Evolutionary conservation across 2,113 vertebrate species (phyloP).

Genomic region (Puffinus mauretanicus): DNA sequence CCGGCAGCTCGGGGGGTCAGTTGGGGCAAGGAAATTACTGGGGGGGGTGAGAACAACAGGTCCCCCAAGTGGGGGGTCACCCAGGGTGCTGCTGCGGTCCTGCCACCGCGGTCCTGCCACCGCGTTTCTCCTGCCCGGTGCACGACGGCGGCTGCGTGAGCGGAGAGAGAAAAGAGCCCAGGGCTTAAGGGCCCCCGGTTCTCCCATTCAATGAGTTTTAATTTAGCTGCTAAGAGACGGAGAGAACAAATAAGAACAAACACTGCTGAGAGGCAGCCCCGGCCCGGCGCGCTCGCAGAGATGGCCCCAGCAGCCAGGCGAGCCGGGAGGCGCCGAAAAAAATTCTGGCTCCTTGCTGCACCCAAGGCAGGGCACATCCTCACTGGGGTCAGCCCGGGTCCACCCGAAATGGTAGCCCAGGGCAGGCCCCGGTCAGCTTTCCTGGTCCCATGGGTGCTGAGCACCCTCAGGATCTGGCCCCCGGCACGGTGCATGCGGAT

Average conservation of each 20-base stretch:
- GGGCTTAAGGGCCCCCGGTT: background rate
- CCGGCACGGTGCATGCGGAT: rapidly evolving
- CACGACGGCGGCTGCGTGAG: rapidly evolving
- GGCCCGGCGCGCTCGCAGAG: background rate
- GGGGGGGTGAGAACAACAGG: background rate
- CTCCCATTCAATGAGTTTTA: background rate
- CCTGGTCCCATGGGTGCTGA: background rate
- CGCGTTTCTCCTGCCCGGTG: rapidly evolving
- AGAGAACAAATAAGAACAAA: constrained; percentile 62
- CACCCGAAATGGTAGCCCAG: background rate
- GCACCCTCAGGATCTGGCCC: background rate
- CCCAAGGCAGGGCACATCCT: background rate
- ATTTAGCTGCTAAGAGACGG: constrained; percentile 63
- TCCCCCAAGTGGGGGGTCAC: background rate
- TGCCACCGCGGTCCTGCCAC: background rate
- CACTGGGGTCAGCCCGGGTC: background rate
- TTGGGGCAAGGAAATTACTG: background rate
- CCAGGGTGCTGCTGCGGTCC: background rate
- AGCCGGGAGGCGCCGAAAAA: background rate
- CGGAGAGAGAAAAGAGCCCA: background rate
- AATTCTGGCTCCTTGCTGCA: background rate
- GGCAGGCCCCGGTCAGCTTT: background rate
- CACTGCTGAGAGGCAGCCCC: constrained; percentile 23
- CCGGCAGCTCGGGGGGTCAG: background rate
- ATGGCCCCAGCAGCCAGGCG: background rate